Percentiles rank a stretch among this genome's conserved stretches.
These are phyloP conservation scores for Perodicticus potto DNA, from an alignment of 2,797 vertebrate species.

Conservation along the genomic window DNA sequence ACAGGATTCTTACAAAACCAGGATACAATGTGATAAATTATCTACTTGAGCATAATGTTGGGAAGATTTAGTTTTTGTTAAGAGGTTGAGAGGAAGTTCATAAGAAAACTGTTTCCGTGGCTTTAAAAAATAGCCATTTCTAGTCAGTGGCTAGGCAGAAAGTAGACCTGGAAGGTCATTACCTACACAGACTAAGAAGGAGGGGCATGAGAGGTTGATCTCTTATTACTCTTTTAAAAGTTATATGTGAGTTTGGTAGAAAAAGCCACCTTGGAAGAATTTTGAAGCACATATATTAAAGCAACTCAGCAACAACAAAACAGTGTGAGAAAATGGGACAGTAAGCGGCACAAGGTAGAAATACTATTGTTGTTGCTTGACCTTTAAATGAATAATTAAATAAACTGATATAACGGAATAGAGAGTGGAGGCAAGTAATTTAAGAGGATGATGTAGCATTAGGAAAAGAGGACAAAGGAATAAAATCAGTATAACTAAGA, in stretches of 20 bases:
- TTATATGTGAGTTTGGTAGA: not conserved
- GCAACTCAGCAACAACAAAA: not conserved
- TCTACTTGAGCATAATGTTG: not conserved
- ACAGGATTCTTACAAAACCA: not conserved
- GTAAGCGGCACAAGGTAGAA: not conserved
- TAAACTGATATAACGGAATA: not conserved
- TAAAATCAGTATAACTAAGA: not conserved
- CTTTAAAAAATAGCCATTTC: conserved; percentile 20
- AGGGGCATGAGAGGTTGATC: not conserved
- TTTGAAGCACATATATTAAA: not conserved
- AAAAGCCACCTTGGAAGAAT: not conserved
- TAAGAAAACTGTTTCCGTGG: not conserved
- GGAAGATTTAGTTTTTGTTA: conserved; percentile 46
- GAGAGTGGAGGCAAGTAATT: not conserved
- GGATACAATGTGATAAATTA: conserved; percentile 26
- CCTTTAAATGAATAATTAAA: conserved; percentile 18
- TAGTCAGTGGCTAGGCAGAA: not conserved
- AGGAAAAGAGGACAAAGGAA: not conserved
- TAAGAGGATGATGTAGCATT: not conserved
- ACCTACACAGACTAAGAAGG: not conserved
- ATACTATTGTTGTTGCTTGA: not conserved
- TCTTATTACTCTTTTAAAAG: not conserved
- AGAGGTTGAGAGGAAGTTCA: conserved; percentile 12
- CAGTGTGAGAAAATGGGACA: not conserved
- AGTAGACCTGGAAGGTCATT: not conserved